A percentile compares a stretch with the other conserved stretches of the same genome.
Conservation (phyloP, 2,888 invertebrate genomes). For the Dilophus febrilis region DNA sequence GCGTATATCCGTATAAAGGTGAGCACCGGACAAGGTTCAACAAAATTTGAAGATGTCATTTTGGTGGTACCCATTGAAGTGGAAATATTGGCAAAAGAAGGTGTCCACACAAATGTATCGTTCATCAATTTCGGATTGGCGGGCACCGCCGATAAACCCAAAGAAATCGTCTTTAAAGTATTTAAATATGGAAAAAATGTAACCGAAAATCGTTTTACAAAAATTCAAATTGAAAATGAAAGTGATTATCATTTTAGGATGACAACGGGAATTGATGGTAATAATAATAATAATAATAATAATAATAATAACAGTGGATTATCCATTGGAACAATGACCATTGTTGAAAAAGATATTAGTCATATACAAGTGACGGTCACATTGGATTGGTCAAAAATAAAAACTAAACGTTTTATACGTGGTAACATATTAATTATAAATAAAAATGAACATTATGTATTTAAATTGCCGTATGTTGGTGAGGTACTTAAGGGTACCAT, state of each 20-base stretch:
- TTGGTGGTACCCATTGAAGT: conserved; percentile 72
- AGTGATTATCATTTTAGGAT: no score
- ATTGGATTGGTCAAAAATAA: conserved; percentile 9
- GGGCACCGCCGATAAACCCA: conserved; percentile 49
- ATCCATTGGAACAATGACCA: background rate
- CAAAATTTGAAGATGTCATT: conserved; percentile 17
- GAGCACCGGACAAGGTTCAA: conserved; percentile 15
- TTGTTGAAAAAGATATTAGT: background rate
- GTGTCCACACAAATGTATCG: conserved; percentile 60
- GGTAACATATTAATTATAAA: conserved; percentile 6
- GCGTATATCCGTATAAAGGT: conserved; percentile 52
- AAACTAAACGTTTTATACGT: conserved; percentile 2
- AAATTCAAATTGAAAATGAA: conserved; percentile 7
- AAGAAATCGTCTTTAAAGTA: conserved; percentile 30
- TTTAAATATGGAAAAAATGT: conserved; percentile 16
- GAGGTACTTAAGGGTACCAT: conserved; percentile 32
- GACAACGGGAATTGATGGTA: no score
- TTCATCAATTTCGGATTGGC: conserved; percentile 70
- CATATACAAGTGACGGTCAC: conserved; percentile 5
- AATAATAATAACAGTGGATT: background rate
- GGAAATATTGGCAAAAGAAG: conserved; percentile 51
- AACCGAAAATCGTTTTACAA: conserved; percentile 5
- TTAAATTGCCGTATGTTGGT: conserved; percentile 37
- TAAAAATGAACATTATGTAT: conserved; percentile 8
- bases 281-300: no score